Base-by-base conservation (phyloP, 92 coral and sea anemone species). In the Phymanthus crucifer region DNA sequence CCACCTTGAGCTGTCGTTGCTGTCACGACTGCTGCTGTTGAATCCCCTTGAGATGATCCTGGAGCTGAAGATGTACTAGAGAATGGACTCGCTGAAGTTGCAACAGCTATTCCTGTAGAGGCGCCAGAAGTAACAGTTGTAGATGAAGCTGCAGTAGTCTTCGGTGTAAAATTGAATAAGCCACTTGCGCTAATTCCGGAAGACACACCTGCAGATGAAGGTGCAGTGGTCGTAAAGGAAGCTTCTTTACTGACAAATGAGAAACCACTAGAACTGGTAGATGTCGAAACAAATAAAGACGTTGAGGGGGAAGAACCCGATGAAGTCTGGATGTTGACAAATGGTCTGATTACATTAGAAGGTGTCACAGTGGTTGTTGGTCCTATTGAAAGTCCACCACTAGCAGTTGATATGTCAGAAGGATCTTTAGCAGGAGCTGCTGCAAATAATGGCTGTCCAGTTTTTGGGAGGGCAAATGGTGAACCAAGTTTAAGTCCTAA, bases 121-220 rank as follows among this genome's bases (percentile, higher is more conserved):
- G 46, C 71, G 16, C 18, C 70, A 37, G 43, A 37, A 54, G 81
- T 31, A 43, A 48, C 26, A 23, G 72, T 76, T 43, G 69, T 40
- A 35, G 81, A 78, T 54, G 80, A 72, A 21, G 89, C 78, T 70
- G 83, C 75, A 29, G 78, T 21, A 12, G 87, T 48, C 73, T 52
- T 77, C 5, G 76, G 40, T 57, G 50, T 57, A 13, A 45, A 64
- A 33, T 66, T 76, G 32, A 85, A 85, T 75, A 79, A 40, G n/a
- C 88, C 80, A 72, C 80, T 43, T n/a, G 79, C 21, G 70, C 64
- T 10, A 14, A 80, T 27, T 76, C 58, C 78, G 27, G 79, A 61
- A 58, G 79, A 12, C 1, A 12, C 81, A 35, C 34, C 37, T 16
- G 50, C 34, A 11, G 73, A 54, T 64, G 82, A n/a, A 10, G 73